phyloP scores from a whole-genome alignment of 2,113 vertebrate genomes.

The Percopsis transmontana region DNA sequence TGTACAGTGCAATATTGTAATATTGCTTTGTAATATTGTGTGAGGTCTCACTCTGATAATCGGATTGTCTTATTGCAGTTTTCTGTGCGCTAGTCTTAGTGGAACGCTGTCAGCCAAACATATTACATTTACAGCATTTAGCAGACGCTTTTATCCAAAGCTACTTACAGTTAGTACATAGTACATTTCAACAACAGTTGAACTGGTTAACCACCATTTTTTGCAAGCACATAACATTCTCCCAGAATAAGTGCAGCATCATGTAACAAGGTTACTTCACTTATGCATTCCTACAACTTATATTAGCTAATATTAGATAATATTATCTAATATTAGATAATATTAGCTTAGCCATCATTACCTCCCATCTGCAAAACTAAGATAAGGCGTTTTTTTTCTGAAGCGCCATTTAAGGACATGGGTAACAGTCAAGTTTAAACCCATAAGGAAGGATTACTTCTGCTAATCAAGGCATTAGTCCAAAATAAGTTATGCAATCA shows the following conservation, averaged over 20 bases:
- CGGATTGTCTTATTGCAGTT: constrained; percentile 13
- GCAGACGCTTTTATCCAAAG: too few species aligned
- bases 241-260: too few species aligned
- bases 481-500: too few species aligned
- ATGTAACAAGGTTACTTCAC: too few species aligned
- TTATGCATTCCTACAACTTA: too few species aligned
- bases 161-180: too few species aligned
- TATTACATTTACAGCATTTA: too few species aligned
- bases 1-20: constrained; percentile 4
- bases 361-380: constrained; percentile 58
- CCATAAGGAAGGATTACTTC: constrained; percentile 46
- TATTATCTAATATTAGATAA: too few species aligned
- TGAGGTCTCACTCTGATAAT: constrained; percentile 35
- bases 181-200: too few species aligned
- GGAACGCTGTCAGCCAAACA: constrained; percentile 42
- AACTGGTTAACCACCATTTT: too few species aligned
- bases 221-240: too few species aligned
- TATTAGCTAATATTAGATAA: too few species aligned
- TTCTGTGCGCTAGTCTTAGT: constrained; percentile 27
- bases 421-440: constrained; percentile 33
- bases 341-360: constrained; percentile 12
- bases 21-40: constrained; percentile 6
- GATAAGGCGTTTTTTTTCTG: constrained; percentile 69
- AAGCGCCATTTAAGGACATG: constrained; percentile 49
- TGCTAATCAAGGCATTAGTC: constrained; percentile 40